These are phyloP conservation scores for Platanista minor DNA, from an alignment of 2,113 vertebrate species.

Conservation along the genomic window DNA sequence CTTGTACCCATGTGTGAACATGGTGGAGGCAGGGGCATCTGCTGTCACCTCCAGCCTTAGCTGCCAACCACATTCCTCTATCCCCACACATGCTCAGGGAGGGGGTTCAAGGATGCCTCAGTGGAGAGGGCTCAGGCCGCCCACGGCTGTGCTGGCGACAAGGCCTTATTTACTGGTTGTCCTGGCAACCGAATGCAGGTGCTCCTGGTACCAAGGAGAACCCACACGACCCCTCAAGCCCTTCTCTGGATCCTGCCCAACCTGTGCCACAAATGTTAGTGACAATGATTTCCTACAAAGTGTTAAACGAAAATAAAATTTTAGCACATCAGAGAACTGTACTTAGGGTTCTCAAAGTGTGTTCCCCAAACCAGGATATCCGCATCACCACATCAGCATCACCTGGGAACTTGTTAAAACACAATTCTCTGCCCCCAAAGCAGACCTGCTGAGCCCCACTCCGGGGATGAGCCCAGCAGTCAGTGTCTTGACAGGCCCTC, in stretches of 20 bases:
- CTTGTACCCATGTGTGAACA: background rate
- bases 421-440: background rate
- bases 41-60: background rate
- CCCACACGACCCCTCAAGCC: background rate
- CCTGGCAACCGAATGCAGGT: background rate
- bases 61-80: background rate
- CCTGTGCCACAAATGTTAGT: background rate
- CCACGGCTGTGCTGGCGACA: background rate
- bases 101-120: background rate
- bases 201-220: background rate
- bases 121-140: background rate
- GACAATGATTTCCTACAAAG: background rate
- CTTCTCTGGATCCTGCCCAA: background rate
- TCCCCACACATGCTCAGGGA: background rate
- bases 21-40: background rate
- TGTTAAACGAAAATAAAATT: background rate
- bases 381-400: background rate
- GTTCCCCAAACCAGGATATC: too few relatives aligned
- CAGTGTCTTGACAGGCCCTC: background rate
- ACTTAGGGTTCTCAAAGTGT: background rate
- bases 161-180: background rate
- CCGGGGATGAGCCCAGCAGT: accelerated
- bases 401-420: background rate
- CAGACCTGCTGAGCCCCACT: background rate
- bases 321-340: background rate